Percentiles rank a stretch among this genome's conserved stretches.
Evolutionary conservation across 2,888 invertebrate species (phyloP).

Genomic region (Dynastes tityus): DNA sequence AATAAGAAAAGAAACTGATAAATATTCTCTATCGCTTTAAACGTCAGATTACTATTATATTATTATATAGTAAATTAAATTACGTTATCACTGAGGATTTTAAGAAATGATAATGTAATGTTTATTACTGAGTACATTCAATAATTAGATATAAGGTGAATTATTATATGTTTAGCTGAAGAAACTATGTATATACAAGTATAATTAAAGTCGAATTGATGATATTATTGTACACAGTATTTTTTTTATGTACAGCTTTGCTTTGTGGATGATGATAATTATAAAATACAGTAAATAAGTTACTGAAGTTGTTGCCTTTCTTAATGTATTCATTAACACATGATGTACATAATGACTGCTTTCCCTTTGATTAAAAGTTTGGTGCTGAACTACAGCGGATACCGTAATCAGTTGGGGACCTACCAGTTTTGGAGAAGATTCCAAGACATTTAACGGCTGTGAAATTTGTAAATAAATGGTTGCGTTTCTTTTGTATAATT

Average conservation of each 20-base stretch:
- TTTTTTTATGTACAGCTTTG: conserved; percentile 71
- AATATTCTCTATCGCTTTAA: conserved; percentile 43
- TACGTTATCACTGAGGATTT: conserved; percentile 19
- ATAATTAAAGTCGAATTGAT: conserved; percentile 62
- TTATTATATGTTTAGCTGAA: conserved; percentile 59
- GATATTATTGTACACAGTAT: conserved; percentile 68
- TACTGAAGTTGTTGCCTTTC: conserved; percentile 22
- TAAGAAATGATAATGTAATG: conserved; percentile 47
- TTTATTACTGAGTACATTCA: conserved; percentile 53
- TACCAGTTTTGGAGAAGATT: too few relatives aligned
- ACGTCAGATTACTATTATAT: conserved; percentile 45
- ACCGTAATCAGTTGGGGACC: too few relatives aligned
- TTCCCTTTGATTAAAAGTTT: too few relatives aligned
- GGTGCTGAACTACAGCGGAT: too few relatives aligned
- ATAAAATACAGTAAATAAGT: conserved; percentile 44
- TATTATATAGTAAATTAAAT: conserved; percentile 35
- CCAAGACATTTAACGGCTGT: too few relatives aligned
- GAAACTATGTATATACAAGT: conserved; percentile 50
- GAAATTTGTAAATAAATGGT: too few relatives aligned
- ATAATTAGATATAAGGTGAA: conserved; percentile 49
- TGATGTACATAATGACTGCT: too few relatives aligned
- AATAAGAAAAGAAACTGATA: conserved; percentile 38
- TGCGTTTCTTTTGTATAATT: too few relatives aligned
- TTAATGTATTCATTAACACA: neutral
- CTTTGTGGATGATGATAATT: conserved; percentile 65